These are phyloP conservation scores for Acrossocheilus fasciatus DNA, from an alignment of 2,797 vertebrate species.

Conservation along the genomic window DNA sequence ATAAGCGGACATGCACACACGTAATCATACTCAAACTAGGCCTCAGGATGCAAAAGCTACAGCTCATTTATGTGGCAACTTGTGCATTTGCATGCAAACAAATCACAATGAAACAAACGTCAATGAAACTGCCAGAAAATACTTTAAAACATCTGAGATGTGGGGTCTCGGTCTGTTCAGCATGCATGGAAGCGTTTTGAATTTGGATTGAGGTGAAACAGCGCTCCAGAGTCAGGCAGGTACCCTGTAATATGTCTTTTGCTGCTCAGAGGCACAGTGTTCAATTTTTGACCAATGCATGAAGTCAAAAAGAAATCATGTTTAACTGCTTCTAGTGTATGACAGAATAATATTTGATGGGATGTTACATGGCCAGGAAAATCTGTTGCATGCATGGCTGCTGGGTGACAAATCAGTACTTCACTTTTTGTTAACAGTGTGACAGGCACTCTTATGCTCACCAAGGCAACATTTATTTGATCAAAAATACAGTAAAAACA, in stretches of 20 bases:
- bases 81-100: constrained; percentile 29
- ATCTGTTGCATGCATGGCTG: constrained; percentile 31
- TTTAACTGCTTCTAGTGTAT: background rate
- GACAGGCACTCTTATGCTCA: background rate
- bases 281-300: background rate
- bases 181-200: constrained; percentile 2
- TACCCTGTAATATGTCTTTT: background rate
- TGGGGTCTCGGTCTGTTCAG: background rate
- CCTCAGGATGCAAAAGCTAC: constrained; percentile 9
- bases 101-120: background rate
- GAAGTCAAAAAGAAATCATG: background rate
- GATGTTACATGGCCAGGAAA: constrained; percentile 20
- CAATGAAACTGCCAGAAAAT: constrained; percentile 2
- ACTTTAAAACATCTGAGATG: background rate
- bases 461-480: background rate
- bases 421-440: background rate
- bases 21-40: constrained; percentile 29
- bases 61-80: constrained; percentile 29
- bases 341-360: constrained; percentile 13
- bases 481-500: background rate
- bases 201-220: constrained; percentile 17
- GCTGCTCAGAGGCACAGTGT: constrained; percentile 1
- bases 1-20: constrained; percentile 7
- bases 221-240: background rate
- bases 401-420: constrained; percentile 12